phyloP scores from a whole-genome alignment of 2,113 vertebrate genomes.

The Dromiciops gliroides region DNA sequence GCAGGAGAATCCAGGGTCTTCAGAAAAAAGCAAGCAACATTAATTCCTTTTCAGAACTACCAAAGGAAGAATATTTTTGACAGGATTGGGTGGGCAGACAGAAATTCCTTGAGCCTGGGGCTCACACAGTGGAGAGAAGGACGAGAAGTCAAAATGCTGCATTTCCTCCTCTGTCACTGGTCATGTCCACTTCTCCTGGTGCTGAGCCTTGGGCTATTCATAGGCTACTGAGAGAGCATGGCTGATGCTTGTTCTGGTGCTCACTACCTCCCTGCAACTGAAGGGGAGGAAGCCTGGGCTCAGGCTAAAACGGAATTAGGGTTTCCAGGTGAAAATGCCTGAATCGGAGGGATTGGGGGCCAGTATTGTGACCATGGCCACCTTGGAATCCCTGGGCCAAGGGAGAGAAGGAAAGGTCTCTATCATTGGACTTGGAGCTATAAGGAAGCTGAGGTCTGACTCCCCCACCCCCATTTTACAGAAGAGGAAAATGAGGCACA shows the following conservation, averaged over 20 bases:
- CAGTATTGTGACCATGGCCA: neutral
- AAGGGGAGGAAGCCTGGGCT: neutral
- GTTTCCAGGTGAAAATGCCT: neutral
- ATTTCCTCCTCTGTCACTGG: neutral
- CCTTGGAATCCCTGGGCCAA: neutral
- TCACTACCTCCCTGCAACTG: neutral
- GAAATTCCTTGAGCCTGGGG: neutral
- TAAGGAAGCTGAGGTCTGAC: neutral
- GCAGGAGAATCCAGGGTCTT: conserved; percentile 25
- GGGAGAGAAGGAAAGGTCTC: neutral
- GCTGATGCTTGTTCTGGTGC: neutral
- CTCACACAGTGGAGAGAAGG: neutral
- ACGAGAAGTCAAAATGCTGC: neutral
- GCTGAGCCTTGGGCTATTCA: neutral
- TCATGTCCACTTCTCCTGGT: neutral
- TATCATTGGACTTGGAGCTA: neutral
- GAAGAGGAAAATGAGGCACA: neutral
- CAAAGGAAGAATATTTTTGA: neutral
- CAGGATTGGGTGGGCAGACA: neutral
- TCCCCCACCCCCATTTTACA: neutral
- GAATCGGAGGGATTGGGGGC: neutral
- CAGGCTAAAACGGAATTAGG: neutral
- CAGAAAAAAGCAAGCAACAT: conserved; percentile 20
- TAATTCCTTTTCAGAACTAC: conserved; percentile 1
- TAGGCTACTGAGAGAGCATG: neutral